phyloP scores from a whole-genome alignment of 2,113 vertebrate genomes.

The Oreotrochilus melanogaster region DNA sequence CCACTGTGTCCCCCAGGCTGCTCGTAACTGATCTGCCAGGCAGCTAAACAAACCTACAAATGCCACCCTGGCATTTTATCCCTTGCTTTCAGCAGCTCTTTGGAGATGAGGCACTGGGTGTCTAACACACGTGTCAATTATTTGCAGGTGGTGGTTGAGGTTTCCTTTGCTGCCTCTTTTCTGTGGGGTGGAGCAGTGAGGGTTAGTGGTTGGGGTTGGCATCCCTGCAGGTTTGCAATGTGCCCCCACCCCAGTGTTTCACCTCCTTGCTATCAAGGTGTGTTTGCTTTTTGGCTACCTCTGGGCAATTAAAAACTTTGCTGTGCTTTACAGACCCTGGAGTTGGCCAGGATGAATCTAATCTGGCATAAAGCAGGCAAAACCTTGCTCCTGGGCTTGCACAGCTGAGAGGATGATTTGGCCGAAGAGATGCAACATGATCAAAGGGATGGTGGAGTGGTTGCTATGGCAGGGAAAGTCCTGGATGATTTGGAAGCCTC shows the following conservation, averaged over 20 bases:
- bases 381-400: not conserved
- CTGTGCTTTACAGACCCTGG: not conserved
- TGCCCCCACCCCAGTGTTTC: not conserved
- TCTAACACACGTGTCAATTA: not conserved
- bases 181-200: not conserved
- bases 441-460: not conserved
- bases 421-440: not conserved
- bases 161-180: not conserved
- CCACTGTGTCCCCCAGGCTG: accelerated
- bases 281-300: not conserved
- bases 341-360: not conserved
- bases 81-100: not conserved
- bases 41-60: not conserved
- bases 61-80: accelerated
- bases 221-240: not conserved
- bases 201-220: not conserved
- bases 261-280: not conserved
- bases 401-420: not conserved
- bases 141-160: not conserved
- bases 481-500: not conserved
- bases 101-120: not conserved
- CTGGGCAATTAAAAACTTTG: not conserved
- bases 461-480: not conserved
- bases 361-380: not conserved
- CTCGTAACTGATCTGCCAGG: not conserved